Evolutionary conservation across 2,888 invertebrate genomes (phyloP).

Genomic region (Lycophotia porphyrea): DNA sequence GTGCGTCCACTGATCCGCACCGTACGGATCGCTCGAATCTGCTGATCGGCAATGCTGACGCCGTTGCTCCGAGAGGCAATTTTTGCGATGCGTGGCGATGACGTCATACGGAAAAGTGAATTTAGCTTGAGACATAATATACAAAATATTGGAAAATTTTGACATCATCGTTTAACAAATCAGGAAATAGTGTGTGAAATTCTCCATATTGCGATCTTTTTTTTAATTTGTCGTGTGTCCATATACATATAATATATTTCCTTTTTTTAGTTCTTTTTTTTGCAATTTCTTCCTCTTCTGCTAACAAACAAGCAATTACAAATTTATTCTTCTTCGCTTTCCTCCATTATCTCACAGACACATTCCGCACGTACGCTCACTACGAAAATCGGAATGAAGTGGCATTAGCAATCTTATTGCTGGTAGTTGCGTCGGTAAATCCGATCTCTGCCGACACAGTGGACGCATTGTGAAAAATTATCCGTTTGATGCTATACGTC

Average conservation of each 20-base stretch:
- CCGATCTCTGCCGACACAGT: no score
- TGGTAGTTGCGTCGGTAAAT: no score
- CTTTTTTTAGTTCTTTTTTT: background rate
- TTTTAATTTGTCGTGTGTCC: background rate
- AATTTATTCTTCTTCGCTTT: constrained; percentile 1
- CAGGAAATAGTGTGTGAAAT: background rate
- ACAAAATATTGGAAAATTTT: background rate
- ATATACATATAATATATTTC: background rate
- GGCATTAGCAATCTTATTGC: no score
- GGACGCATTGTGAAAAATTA: no score
- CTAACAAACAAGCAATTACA: background rate
- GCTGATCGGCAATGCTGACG: no score
- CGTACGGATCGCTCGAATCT: no score
- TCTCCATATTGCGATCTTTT: background rate
- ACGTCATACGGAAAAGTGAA: no score
- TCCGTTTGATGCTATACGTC: no score
- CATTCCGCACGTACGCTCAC: background rate
- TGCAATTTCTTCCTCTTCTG: background rate
- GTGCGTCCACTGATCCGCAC: no score
- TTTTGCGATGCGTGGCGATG: no score
- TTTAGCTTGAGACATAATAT: no score
- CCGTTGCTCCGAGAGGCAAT: no score
- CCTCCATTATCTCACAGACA: background rate
- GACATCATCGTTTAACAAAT: background rate
- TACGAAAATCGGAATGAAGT: constrained; percentile 12